A percentile compares a stretch with the other conserved stretches of the same genome.
phyloP scores from a whole-genome alignment of 2,113 vertebrate species.

The Syrmaticus mikado region DNA sequence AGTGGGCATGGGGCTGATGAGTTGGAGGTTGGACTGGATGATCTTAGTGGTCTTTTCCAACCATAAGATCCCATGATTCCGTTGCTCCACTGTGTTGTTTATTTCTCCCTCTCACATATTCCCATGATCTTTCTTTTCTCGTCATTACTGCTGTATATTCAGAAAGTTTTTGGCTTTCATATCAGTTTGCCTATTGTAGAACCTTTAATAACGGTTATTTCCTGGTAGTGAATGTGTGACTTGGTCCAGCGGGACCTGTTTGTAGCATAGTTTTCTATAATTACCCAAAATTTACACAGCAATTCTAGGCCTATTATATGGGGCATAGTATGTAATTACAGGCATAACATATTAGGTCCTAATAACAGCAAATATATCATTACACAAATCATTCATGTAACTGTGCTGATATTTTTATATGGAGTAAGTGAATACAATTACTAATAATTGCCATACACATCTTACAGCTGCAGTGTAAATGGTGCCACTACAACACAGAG shows the following conservation, averaged over 20 bases:
- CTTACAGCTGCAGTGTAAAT: not conserved
- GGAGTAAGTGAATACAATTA: constrained; percentile 5
- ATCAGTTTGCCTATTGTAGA: not conserved
- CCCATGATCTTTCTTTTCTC: not conserved
- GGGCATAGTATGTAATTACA: constrained; percentile 51
- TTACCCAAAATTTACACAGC: constrained; percentile 60
- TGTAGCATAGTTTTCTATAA: constrained; percentile 53
- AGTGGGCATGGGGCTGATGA: too few relatives aligned
- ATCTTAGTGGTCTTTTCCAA: too few relatives aligned
- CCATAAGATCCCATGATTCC: not conserved
- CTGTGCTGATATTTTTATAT: constrained; percentile 51
- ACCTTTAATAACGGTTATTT: constrained; percentile 33
- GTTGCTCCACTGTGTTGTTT: not conserved
- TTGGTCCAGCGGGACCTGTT: constrained; percentile 47
- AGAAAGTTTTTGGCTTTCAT: not conserved
- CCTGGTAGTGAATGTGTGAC: constrained; percentile 15
- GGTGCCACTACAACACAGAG: not conserved
- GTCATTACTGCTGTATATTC: not conserved
- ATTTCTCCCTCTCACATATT: not conserved
- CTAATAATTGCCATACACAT: constrained; percentile 20
- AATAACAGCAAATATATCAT: constrained; percentile 58
- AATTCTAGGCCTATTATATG: constrained; percentile 41
- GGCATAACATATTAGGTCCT: constrained; percentile 50
- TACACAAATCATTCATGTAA: constrained; percentile 55
- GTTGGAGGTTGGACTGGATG: too few relatives aligned